These are phyloP conservation scores for Holothuria leucospilota DNA, from an alignment of 53 echinoderm and acorn worm genomes.

Conservation along the genomic window DNA sequence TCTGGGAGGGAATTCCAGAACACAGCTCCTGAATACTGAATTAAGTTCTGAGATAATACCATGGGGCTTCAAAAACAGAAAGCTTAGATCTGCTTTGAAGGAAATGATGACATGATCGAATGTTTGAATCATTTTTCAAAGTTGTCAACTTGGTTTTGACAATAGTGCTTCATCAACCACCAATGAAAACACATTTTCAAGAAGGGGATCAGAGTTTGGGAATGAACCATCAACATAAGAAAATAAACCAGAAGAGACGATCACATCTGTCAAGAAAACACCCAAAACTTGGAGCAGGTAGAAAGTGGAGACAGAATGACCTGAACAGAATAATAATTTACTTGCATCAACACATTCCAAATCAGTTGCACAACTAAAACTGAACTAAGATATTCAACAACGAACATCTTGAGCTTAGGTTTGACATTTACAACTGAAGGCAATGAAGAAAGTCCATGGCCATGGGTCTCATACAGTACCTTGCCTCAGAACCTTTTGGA, in stretches of 20 bases:
- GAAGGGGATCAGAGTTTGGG: constrained; percentile 20
- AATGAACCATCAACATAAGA: constrained; percentile 38
- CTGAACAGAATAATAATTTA: too few species aligned
- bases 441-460: too few species aligned
- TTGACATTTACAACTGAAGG: too few species aligned
- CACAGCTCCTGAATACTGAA: too few species aligned
- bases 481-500: too few species aligned
- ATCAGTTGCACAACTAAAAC: background rate
- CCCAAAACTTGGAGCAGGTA: too few species aligned
- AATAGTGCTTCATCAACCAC: constrained; percentile 10
- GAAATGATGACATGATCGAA: background rate
- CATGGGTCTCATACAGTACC: too few species aligned
- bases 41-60: too few species aligned
- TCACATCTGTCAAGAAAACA: constrained; percentile 14
- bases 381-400: background rate
- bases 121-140: constrained; percentile 21
- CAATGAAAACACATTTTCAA: constrained; percentile 34
- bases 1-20: background rate
- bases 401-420: background rate
- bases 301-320: too few species aligned
- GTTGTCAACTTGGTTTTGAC: constrained; percentile 5
- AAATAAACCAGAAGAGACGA: constrained; percentile 8
- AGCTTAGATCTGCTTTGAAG: background rate
- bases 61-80: background rate
- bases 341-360: constrained; percentile 12